phyloP scores from a whole-genome alignment of 2,113 vertebrate species.

The Salvelinus namaycush region DNA sequence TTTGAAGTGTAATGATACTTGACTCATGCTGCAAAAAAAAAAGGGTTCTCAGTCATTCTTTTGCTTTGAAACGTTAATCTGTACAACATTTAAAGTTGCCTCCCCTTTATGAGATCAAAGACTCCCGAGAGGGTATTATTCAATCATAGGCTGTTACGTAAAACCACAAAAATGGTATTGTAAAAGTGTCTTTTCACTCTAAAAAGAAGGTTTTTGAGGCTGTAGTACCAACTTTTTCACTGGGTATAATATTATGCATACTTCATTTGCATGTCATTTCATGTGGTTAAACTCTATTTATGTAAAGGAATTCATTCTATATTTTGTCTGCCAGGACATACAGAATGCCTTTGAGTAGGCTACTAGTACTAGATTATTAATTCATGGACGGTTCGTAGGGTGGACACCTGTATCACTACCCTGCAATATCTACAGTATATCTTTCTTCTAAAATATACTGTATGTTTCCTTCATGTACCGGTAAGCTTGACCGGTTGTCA shows the following conservation, averaged over 20 bases:
- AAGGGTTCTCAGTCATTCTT: slow-evolving; percentile 44
- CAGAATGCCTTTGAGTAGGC: slow-evolving; percentile 19
- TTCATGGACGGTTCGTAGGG: too few relatives aligned
- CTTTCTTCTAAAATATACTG: too few relatives aligned
- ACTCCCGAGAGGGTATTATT: slow-evolving; percentile 62
- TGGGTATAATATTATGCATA: slow-evolving; percentile 63
- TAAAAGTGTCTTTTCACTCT: slow-evolving; percentile 70
- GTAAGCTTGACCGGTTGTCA: too few relatives aligned
- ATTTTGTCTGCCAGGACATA: slow-evolving; percentile 41
- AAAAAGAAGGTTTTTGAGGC: slow-evolving; percentile 61
- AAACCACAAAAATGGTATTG: slow-evolving; percentile 68
- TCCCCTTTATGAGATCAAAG: slow-evolving; percentile 70
- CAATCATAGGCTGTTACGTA: slow-evolving; percentile 63
- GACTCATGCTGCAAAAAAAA: slow-evolving; percentile 59
- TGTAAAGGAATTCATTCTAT: slow-evolving; percentile 26
- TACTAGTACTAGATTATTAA: not conserved
- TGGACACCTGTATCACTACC: too few relatives aligned
- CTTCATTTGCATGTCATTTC: slow-evolving; percentile 71
- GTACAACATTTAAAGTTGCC: slow-evolving; percentile 68
- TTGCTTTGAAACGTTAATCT: slow-evolving; percentile 75
- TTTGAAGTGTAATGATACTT: slow-evolving; percentile 70
- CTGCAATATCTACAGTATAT: too few relatives aligned
- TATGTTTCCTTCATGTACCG: too few relatives aligned
- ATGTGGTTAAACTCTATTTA: slow-evolving; percentile 21
- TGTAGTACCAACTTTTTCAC: slow-evolving; percentile 67